Evolutionary conservation across 2,797 vertebrate species (phyloP).

Genomic region (Anguilla anguilla): DNA sequence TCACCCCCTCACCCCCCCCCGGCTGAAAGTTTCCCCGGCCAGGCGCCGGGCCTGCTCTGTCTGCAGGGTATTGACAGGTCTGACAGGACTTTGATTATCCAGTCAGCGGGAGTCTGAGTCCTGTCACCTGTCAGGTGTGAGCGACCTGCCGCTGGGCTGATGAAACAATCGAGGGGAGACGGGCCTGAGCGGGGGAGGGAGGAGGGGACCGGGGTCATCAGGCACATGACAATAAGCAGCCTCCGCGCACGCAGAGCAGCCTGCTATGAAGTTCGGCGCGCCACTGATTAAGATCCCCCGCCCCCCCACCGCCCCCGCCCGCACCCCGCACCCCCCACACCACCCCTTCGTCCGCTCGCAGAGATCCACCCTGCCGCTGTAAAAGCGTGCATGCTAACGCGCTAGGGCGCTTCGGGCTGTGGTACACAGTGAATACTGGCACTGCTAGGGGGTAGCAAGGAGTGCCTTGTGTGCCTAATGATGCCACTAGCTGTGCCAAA

Average conservation of each 20-base stretch:
- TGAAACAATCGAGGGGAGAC: conserved; percentile 85
- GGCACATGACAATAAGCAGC: conserved; percentile 55
- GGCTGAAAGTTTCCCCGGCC: conserved; percentile 72
- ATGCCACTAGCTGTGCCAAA: background rate
- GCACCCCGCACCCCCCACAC: background rate
- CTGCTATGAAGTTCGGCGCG: conserved; percentile 20
- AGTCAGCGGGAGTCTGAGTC: conserved; percentile 90
- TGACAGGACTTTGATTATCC: conserved; percentile 98
- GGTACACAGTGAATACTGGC: background rate
- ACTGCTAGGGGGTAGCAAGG: background rate
- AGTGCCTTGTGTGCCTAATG: background rate
- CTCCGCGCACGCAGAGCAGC: conserved; percentile 45
- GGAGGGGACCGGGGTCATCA: conserved; percentile 69
- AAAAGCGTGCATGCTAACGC: conserved; percentile 8
- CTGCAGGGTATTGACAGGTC: conserved; percentile 93
- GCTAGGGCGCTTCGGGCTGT: background rate
- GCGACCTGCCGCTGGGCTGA: conserved; percentile 71
- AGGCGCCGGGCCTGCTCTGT: conserved; percentile 76
- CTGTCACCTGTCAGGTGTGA: conserved; percentile 93
- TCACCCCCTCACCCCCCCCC: background rate
- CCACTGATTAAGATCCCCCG: conserved; percentile 44
- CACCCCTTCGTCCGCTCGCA: background rate
- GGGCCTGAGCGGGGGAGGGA: conserved; percentile 61
- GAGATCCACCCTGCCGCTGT: background rate
- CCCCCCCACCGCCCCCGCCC: background rate